These are phyloP conservation scores for Monoplex corrugatus DNA, from an alignment of 2,888 invertebrate species.

Conservation along the genomic window DNA sequence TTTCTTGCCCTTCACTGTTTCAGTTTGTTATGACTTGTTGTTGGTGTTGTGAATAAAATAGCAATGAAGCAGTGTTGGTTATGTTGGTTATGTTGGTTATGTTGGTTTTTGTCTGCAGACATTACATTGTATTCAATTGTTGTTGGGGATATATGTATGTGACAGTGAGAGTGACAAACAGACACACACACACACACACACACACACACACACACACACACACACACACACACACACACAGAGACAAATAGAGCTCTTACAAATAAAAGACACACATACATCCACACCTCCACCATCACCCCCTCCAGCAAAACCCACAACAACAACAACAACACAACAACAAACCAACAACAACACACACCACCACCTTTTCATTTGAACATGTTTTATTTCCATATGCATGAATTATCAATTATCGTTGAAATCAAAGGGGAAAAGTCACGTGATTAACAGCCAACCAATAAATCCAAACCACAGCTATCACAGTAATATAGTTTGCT, in stretches of 20 bases:
- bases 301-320: not conserved
- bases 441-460: not conserved
- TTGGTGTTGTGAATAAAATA: no score
- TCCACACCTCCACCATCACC: not conserved
- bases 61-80: no score
- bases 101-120: no score
- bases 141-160: no score
- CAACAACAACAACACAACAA: not conserved
- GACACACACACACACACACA: not conserved
- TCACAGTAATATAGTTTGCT: not conserved
- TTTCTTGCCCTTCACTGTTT: no score
- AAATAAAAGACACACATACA: not conserved
- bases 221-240: conserved; percentile 29
- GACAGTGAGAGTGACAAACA: not conserved
- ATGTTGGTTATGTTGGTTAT: no score
- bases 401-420: not conserved
- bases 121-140: no score
- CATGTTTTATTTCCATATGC: conserved; percentile 38
- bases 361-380: not conserved
- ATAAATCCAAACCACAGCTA: no score
- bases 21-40: no score
- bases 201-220: not conserved
- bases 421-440: not conserved
- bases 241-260: not conserved
- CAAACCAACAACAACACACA: not conserved